These are phyloP conservation scores for Perizoma flavofasciatum DNA, from an alignment of 2,888 invertebrate species.

Conservation along the genomic window DNA sequence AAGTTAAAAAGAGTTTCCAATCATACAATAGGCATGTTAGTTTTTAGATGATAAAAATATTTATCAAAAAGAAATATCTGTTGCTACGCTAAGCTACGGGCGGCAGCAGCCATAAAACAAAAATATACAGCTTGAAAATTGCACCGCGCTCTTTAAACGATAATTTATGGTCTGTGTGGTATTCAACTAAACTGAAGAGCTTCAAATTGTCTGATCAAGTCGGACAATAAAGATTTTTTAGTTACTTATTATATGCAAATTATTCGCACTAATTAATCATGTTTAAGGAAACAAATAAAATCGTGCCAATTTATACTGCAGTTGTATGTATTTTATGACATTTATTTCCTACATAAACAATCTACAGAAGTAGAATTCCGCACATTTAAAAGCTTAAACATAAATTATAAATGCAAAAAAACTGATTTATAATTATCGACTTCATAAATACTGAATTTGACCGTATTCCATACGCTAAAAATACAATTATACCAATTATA, in stretches of 20 bases:
- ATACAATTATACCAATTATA: neutral
- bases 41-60: too few species aligned
- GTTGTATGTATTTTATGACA: constrained; percentile 4
- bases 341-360: constrained; percentile 24
- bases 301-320: neutral
- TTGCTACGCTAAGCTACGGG: too few species aligned
- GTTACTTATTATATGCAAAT: too few species aligned
- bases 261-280: too few species aligned
- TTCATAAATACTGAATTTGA: constrained; percentile 19
- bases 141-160: constrained; percentile 11
- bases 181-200: neutral
- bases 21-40: too few species aligned
- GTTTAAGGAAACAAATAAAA: neutral
- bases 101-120: neutral
- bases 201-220: neutral
- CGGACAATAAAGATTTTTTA: too few species aligned
- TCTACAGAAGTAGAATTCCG: constrained; percentile 19
- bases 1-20: too few species aligned
- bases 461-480: constrained; percentile 7
- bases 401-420: constrained; percentile 26
- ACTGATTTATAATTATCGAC: constrained; percentile 19
- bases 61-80: too few species aligned
- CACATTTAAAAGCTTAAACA: constrained; percentile 19
- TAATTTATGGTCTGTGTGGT: constrained; percentile 5
- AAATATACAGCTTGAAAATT: constrained; percentile 12